Percentiles rank a stretch among this genome's conserved stretches.
Conservation (phyloP, 2,888 invertebrate genomes). For the Cryptophagus acutangulus region DNA sequence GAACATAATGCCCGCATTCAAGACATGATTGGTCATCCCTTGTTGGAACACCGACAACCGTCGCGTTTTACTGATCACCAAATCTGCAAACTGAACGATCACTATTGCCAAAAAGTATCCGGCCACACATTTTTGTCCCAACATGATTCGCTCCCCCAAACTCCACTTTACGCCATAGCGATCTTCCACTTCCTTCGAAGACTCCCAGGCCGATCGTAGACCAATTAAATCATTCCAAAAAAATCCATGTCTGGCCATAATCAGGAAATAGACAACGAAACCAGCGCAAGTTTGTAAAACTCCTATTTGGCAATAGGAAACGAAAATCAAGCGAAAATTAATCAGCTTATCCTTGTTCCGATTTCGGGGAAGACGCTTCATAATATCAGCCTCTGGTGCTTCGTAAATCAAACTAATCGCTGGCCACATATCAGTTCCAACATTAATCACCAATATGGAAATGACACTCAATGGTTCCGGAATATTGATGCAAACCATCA, state of each 20-base stretch:
- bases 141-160: conserved; percentile 59
- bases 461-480: conserved; percentile 16
- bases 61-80: conserved; percentile 74
- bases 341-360: conserved; percentile 53
- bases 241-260: conserved; percentile 77
- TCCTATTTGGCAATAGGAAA: conserved; percentile 83
- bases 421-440: conserved; percentile 71
- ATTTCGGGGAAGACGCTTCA: conserved; percentile 59
- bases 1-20: conserved; percentile 57
- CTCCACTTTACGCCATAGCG: conserved; percentile 75
- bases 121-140: conserved; percentile 72
- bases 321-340: conserved; percentile 60
- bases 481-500: conserved; percentile 38
- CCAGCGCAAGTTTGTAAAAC: conserved; percentile 78
- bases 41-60: conserved; percentile 68
- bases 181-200: conserved; percentile 54
- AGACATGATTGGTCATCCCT: conserved; percentile 65
- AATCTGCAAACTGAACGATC: conserved; percentile 71
- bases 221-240: conserved; percentile 55
- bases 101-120: conserved; percentile 77
- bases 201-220: conserved; percentile 9
- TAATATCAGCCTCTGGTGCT: conserved; percentile 69
- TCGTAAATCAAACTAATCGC: conserved; percentile 77
- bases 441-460: conserved; percentile 19
- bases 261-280: conserved; percentile 73